Percentiles rank a stretch among this genome's conserved stretches.
These are phyloP conservation scores for Hydriomena furcata DNA, from an alignment of 2,888 invertebrate species.

Conservation along the genomic window DNA sequence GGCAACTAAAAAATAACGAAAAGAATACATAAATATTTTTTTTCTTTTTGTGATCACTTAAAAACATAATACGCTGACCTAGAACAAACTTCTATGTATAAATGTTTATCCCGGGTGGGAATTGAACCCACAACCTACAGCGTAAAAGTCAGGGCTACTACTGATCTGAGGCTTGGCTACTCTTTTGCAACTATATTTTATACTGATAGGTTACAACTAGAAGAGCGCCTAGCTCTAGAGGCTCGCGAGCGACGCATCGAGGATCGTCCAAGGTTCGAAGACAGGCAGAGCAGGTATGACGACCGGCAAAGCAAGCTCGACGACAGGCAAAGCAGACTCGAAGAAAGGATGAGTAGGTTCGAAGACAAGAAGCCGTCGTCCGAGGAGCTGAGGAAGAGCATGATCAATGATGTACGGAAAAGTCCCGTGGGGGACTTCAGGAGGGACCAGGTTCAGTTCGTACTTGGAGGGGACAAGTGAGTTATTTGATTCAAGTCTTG, in stretches of 20 bases:
- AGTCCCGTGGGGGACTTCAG: conserved; percentile 64
- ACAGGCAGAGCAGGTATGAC: conserved; percentile 62
- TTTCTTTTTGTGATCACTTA: too few species aligned
- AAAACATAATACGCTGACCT: too few species aligned
- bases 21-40: too few species aligned
- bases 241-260: conserved; percentile 65
- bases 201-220: conserved; percentile 76
- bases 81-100: too few species aligned
- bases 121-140: too few species aligned
- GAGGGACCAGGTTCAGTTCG: conserved; percentile 70
- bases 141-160: too few species aligned
- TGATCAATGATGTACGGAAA: conserved; percentile 60
- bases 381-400: conserved; percentile 47
- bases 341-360: conserved; percentile 47
- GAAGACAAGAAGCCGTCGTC: conserved; percentile 54
- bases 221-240: conserved; percentile 74
- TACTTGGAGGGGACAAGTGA: conserved; percentile 77
- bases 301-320: conserved; percentile 53
- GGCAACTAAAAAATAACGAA: too few species aligned
- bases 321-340: conserved; percentile 62
- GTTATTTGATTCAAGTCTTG: conserved; percentile 33
- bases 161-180: too few species aligned
- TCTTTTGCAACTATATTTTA: too few species aligned
- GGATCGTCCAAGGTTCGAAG: conserved; percentile 52
- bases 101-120: too few species aligned